Percentiles rank a stretch among this genome's conserved stretches.
Conservation (phyloP, 2,113 vertebrate genomes). For the Sapajus apella region DNA sequence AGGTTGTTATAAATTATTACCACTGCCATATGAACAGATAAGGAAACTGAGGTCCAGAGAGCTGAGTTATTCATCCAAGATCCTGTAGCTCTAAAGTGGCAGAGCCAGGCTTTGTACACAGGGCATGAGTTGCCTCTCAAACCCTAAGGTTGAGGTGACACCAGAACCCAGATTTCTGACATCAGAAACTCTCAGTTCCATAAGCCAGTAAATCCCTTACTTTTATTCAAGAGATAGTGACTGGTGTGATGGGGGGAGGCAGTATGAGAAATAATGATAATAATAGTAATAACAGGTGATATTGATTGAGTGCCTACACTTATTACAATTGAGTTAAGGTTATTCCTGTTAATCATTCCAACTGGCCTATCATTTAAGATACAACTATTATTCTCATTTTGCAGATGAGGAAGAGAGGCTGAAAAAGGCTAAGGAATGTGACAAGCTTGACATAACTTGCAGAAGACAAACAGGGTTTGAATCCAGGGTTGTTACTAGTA, state of each 20-base stretch:
- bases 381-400: not conserved
- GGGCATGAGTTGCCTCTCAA: not conserved
- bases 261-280: not conserved
- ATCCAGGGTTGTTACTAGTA: not conserved
- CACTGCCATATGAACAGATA: not conserved
- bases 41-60: not conserved
- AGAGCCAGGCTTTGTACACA: not conserved
- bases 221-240: too few species aligned
- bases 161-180: not conserved
- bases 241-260: not conserved
- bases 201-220: not conserved
- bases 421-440: not conserved
- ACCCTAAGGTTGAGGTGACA: not conserved
- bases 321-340: not conserved
- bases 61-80: not conserved
- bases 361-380: not conserved
- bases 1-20: not conserved
- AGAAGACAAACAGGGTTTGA: not conserved
- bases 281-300: not conserved
- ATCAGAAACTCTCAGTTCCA: rapidly evolving
- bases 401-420: not conserved
- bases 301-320: not conserved
- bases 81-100: not conserved
- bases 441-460: too few species aligned
- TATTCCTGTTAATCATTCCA: not conserved